Base-by-base conservation (phyloP, 1,140 invertebrate species). In the Papilio machaon region DNA sequence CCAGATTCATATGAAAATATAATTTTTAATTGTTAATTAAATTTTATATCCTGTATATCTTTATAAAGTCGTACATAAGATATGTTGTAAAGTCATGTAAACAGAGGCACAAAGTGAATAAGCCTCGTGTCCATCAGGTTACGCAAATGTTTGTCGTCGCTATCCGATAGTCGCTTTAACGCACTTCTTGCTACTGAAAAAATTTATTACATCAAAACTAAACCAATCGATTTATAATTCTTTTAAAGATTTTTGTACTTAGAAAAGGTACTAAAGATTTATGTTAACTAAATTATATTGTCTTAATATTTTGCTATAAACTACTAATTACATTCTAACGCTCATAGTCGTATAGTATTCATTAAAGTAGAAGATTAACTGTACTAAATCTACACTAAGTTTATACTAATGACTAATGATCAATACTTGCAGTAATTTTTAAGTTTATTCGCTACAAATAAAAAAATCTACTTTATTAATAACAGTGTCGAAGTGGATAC, bases 61-160 rank as follows among this genome's bases (percentile, higher is more conserved):
- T 58, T 58, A 15, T 35, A 38, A 70, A 70, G 64, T 35, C 35
- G 23, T 2, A 70, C 64, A 70, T 70, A 70, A 17, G 64, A 15
- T 70, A 70, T 5, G 64, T 38, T 70, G 64, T 70, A 70, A 30
- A 70, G 64, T 4, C 11, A 70, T 13, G 64, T 70, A 70, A 70
- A 70, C 64, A 70, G 3, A 13, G 64, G 4, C 64, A 70, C 64
- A 70, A 64, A 64, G 64, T 38, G 64, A 70, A 70, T 70, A 70
- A 70, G 64, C 64, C 64, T 35, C 30, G 58, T 60, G 64, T 70
- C 60, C 64, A 70, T 70, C 64, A 35, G 30, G 11, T 30, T 4
- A 13, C 23, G 64, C 13, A 35, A 38, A 70, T 70, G 64, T 70
- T 70, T 70, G 13, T 11, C 64, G 35, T 35, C 11, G 64, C 64